phyloP scores from a whole-genome alignment of 2,113 vertebrate species.

The Zosterops borbonicus region DNA sequence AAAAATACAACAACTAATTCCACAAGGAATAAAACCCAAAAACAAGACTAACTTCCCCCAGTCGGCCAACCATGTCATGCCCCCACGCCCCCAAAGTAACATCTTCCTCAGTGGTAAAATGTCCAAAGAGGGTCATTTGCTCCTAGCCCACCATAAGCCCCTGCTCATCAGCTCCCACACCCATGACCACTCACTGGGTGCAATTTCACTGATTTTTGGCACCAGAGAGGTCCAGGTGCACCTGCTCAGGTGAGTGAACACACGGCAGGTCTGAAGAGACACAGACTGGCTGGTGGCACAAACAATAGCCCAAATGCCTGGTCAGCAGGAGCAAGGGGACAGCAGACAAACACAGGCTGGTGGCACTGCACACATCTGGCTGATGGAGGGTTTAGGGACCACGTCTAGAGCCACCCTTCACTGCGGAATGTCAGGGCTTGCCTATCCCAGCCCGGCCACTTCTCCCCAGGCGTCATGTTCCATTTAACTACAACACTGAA shows the following conservation, averaged over 20 bases:
- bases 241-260: accelerated
- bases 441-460: neutral
- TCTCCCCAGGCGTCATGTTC: neutral
- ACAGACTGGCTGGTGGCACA: too few relatives aligned
- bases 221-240: neutral
- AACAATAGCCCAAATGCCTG: neutral
- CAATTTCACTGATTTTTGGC: neutral
- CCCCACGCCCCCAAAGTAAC: neutral
- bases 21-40: neutral
- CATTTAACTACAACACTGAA: neutral
- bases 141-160: neutral
- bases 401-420: neutral
- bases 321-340: neutral
- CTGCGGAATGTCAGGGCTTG: neutral
- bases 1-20: neutral
- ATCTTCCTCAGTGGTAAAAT: neutral
- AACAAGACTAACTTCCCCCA: neutral
- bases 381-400: neutral
- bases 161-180: neutral
- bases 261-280: neutral
- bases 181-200: neutral
- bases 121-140: neutral
- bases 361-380: neutral
- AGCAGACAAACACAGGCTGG: neutral
- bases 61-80: accelerated